Percentiles rank a stretch among this genome's conserved stretches.
Conservation (phyloP, 2,888 invertebrate genomes). For the Dascillus cervinus region DNA sequence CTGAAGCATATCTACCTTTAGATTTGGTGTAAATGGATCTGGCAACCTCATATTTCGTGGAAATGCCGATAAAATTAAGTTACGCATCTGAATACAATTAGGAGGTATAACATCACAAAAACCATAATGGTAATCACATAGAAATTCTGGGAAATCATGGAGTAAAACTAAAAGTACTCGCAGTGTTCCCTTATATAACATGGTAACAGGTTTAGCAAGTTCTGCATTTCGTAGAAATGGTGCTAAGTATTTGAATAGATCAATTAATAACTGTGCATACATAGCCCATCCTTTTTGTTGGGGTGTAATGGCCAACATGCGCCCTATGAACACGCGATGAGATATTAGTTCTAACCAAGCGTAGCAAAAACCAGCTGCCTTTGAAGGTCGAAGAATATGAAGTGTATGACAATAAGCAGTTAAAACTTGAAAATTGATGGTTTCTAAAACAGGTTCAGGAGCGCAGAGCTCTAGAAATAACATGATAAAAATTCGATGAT, state of each 20-base stretch:
- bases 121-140: conserved; percentile 98
- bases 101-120: conserved; percentile 99
- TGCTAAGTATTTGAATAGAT: conserved; percentile 92
- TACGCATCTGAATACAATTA: conserved; percentile 98
- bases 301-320: conserved; percentile 83
- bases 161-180: conserved; percentile 89
- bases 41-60: conserved; percentile 97
- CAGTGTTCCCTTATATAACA: conserved; percentile 92
- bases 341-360: conserved; percentile 98
- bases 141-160: conserved; percentile 98
- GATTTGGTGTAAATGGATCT: conserved; percentile 96
- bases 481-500: conserved; percentile 94
- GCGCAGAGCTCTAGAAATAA: conserved; percentile 93
- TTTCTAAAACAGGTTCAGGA: conserved; percentile 87
- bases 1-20: conserved; percentile 78
- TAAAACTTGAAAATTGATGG: conserved; percentile 88
- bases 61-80: conserved; percentile 95
- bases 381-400: conserved; percentile 84
- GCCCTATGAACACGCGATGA: conserved; percentile 90
- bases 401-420: conserved; percentile 95
- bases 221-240: conserved; percentile 97
- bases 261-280: conserved; percentile 92
- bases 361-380: conserved; percentile 94
- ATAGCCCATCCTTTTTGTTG: conserved; percentile 96
- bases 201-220: conserved; percentile 86